These are phyloP conservation scores for Hemichromis elongatus DNA, from an alignment of 2,113 vertebrate genomes.

Conservation along the genomic window DNA sequence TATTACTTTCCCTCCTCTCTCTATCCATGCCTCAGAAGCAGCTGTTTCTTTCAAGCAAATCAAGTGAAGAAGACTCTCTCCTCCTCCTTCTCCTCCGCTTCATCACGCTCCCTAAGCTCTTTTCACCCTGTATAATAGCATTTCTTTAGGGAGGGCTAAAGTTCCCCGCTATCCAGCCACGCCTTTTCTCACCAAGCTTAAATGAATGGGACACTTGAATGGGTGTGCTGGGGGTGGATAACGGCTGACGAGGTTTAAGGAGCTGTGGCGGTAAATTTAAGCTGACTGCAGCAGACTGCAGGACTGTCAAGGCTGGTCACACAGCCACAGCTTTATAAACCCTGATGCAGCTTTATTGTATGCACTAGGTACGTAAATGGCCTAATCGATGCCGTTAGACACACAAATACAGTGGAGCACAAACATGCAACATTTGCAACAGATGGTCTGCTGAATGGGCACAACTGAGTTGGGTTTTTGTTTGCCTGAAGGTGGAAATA, in stretches of 20 bases:
- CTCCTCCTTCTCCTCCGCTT: not conserved
- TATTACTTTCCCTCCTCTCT: not conserved
- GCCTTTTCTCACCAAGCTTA: conserved; percentile 37
- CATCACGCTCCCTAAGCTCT: not conserved
- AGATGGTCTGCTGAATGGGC: not conserved
- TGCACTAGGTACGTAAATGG: not conserved
- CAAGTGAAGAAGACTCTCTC: not conserved
- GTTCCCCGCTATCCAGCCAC: conserved; percentile 18
- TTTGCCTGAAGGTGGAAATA: not conserved
- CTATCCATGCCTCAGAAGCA: not conserved
- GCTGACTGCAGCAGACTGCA: not conserved
- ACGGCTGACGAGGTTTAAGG: not conserved
- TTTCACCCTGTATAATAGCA: conserved; percentile 42
- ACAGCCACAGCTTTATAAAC: not conserved
- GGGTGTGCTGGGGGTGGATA: not conserved
- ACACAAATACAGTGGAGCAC: not conserved
- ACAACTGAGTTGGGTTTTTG: not conserved
- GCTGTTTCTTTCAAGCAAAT: not conserved
- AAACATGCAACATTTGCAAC: not conserved
- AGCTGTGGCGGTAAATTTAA: conserved; percentile 18
- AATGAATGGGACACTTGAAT: conserved; percentile 47
- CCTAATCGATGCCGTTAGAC: not conserved
- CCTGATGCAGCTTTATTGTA: not conserved
- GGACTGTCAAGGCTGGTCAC: not conserved
- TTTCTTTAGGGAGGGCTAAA: conserved; percentile 14